Evolutionary conservation across 2,888 invertebrate species (phyloP).

Genomic region (Cinara cedri): DNA sequence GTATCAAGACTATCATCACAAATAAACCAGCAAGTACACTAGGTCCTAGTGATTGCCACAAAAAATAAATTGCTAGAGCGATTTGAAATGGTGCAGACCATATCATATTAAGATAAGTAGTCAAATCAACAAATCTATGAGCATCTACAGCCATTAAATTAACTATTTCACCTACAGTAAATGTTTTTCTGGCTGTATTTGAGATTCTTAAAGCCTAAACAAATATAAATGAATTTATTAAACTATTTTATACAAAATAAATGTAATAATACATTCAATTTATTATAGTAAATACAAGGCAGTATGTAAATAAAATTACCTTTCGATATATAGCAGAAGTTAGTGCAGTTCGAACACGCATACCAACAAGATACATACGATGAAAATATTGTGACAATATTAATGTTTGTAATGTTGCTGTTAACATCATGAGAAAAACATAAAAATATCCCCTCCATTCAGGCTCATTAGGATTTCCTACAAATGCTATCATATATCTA

Average conservation of each 20-base stretch:
- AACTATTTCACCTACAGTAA: slow-evolving; percentile 66
- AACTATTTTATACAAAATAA: slow-evolving; percentile 10
- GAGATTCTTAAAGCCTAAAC: slow-evolving; percentile 63
- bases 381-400: slow-evolving; percentile 68
- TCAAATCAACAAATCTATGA: slow-evolving; percentile 64
- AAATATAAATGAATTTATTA: slow-evolving; percentile 27
- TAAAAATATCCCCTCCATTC: slow-evolving; percentile 70
- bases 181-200: slow-evolving; percentile 63
- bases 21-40: slow-evolving; percentile 70
- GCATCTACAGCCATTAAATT: slow-evolving; percentile 67
- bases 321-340: slow-evolving; percentile 68
- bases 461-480: slow-evolving; percentile 61
- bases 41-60: slow-evolving; percentile 66
- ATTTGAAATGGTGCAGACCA: slow-evolving; percentile 68
- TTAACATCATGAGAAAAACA: slow-evolving; percentile 66
- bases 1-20: slow-evolving; percentile 66
- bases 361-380: slow-evolving; percentile 66
- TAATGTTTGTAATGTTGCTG: slow-evolving; percentile 66
- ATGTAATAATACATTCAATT: neutral
- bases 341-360: slow-evolving; percentile 67
- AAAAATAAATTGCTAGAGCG: slow-evolving; percentile 65
- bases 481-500: slow-evolving; percentile 67
- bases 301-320: slow-evolving; percentile 55
- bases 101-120: slow-evolving; percentile 64
- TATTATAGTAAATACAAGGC: neutral